These are phyloP conservation scores for Pandemis corylana DNA, from an alignment of 2,888 invertebrate genomes.

Conservation along the genomic window DNA sequence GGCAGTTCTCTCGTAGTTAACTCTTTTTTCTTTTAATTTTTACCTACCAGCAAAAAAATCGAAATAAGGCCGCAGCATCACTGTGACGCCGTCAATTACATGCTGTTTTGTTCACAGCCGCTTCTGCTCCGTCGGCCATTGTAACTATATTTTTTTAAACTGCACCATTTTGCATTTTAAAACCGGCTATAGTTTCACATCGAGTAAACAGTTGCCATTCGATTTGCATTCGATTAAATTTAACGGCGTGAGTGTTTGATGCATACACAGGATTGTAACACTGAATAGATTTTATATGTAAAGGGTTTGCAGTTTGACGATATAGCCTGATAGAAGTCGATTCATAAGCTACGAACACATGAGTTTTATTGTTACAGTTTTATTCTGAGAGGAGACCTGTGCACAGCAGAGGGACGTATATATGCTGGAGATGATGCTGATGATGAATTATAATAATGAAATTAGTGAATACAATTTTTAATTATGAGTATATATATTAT, in stretches of 20 bases:
- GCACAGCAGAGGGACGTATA: no score
- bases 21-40: neutral
- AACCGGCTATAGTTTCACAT: slow-evolving; percentile 5
- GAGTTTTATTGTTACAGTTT: no score
- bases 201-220: slow-evolving; percentile 20
- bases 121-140: slow-evolving; percentile 46
- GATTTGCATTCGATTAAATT: slow-evolving; percentile 29
- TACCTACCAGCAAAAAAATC: slow-evolving; percentile 5
- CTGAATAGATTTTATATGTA: slow-evolving; percentile 2
- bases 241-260: slow-evolving; percentile 15
- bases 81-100: slow-evolving; percentile 60
- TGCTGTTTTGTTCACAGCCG: slow-evolving; percentile 53
- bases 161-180: slow-evolving; percentile 23
- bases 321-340: neutral
- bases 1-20: neutral
- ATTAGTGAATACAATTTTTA: no score
- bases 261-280: neutral
- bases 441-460: no score
- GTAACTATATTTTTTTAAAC: slow-evolving; percentile 46
- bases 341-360: neutral
- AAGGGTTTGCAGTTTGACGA: neutral
- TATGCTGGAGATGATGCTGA: no score
- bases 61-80: slow-evolving; percentile 52
- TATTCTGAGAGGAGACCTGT: no score
- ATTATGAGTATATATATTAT: no score